Evolutionary conservation across 1,140 invertebrate genomes (phyloP), one percentile per base, ranked within the genome.

Genomic region (Apocrypta bakeri): DNA sequence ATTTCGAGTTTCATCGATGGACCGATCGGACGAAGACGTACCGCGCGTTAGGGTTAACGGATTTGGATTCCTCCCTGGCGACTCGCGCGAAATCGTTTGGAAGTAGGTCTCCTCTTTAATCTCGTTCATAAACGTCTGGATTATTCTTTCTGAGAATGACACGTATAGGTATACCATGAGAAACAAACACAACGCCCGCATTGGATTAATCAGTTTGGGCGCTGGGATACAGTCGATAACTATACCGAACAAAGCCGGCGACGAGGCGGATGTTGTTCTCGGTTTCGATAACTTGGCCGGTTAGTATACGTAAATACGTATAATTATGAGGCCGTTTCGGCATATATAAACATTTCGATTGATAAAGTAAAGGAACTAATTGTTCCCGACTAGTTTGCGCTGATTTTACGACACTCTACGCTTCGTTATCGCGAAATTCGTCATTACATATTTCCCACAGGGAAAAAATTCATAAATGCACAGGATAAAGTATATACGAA

Each of bases 261-360:
- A 93, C 81, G 24, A 94, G 6, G 91, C 91, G 2, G 95, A 96
- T 87, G 90, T 96, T 64, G 91, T 93, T 2, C 88, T 95, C 17
- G 95, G 95, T 73, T 95, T 94, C 88, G 94, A 95, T 85, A 88
- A 92, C 78, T 87, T 95, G 12, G 83, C 92, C 85, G 95, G 95
- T 83, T 71, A 12, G 25, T 80, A 40, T 37, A 24, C 27, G 27
- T 83, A 64, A 25, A 64, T 75, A 86, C 64, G 24, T 8, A 72
- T n/a, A 81, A 84, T 87, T 85, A 56, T 68, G 31, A 40, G n/a
- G n/a, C n/a, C n/a, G n/a, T n/a, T n/a, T n/a, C n/a, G n/a, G n/a
- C n/a, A n/a, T n/a, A n/a, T n/a, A n/a, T n/a, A n/a, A n/a, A n/a
- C n/a, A n/a, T n/a, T n/a, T n/a, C n/a, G n/a, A n/a, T n/a, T n/a